Conservation (phyloP, 1,140 invertebrate genomes). For the Temnothorax curvispinosus region DNA sequence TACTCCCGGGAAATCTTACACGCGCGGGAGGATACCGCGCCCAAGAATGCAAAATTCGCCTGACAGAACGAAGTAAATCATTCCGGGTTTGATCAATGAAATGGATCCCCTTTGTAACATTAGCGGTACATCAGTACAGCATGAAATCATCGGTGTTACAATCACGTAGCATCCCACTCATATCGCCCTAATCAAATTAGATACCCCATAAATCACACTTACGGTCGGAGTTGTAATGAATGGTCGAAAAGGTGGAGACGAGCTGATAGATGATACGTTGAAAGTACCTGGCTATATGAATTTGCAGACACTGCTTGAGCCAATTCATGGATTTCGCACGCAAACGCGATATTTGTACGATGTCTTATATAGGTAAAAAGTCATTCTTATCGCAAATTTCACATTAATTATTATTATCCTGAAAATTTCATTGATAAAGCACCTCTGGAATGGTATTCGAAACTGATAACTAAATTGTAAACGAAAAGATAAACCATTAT, state of each 20-base stretch:
- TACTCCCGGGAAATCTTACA: neutral
- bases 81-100: constrained; percentile 57
- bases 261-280: constrained; percentile 41
- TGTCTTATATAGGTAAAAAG: neutral
- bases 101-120: constrained; percentile 68
- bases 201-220: constrained; percentile 65
- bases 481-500: neutral
- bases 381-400: neutral
- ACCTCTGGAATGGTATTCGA: neutral
- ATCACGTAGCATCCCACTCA: constrained; percentile 48
- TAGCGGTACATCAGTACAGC: constrained; percentile 58
- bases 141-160: constrained; percentile 47
- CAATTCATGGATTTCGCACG: neutral
- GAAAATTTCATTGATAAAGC: neutral
- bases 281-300: neutral
- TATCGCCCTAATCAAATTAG: constrained; percentile 55
- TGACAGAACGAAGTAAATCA: constrained; percentile 67
- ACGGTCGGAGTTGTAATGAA: constrained; percentile 39
- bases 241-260: constrained; percentile 40
- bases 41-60: constrained; percentile 65
- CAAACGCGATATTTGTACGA: neutral
- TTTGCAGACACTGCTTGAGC: neutral
- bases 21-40: constrained; percentile 16
- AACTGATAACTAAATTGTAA: neutral
- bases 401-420: neutral